Conservation (phyloP, 2,888 invertebrate species). For the Drosophila anceps region DNA sequence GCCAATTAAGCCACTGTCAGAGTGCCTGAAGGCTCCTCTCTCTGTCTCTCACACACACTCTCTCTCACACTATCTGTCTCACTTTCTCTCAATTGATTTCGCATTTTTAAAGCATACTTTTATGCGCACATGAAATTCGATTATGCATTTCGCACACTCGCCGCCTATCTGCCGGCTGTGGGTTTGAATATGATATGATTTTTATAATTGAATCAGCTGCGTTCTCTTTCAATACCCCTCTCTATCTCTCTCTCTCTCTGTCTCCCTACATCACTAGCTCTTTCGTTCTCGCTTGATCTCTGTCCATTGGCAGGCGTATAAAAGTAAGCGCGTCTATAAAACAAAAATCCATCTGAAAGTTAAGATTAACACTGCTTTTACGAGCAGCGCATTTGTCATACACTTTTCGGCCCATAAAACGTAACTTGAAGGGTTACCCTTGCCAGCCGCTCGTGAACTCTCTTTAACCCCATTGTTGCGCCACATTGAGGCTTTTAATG, state of each 20-base stretch:
- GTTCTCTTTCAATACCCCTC: neutral
- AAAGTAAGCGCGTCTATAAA: conserved; percentile 76
- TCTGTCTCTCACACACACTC: neutral
- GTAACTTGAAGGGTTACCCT: conserved; percentile 45
- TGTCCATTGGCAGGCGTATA: conserved; percentile 43
- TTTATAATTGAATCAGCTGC: conserved; percentile 79
- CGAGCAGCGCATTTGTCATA: conserved; percentile 76
- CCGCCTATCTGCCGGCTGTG: neutral
- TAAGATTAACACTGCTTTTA: conserved; percentile 70
- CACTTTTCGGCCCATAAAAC: conserved; percentile 73
- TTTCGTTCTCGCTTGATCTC: conserved; percentile 12
- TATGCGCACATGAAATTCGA: conserved; percentile 52
- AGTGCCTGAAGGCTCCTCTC: conserved; percentile 16
- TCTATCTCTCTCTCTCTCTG: neutral
- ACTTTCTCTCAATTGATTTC: neutral
- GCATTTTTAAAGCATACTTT: conserved; percentile 28
- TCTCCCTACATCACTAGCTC: no score
- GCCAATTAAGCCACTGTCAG: conserved; percentile 54
- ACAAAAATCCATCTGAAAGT: conserved; percentile 61
- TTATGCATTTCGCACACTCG: conserved; percentile 25
- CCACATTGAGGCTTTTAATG: conserved; percentile 16
- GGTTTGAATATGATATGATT: conserved; percentile 68
- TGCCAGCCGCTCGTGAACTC: neutral
- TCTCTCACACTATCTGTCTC: neutral
- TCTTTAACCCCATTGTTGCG: neutral